phyloP scores from a whole-genome alignment of 1,140 invertebrate species.

The Achatina immaculata region DNA sequence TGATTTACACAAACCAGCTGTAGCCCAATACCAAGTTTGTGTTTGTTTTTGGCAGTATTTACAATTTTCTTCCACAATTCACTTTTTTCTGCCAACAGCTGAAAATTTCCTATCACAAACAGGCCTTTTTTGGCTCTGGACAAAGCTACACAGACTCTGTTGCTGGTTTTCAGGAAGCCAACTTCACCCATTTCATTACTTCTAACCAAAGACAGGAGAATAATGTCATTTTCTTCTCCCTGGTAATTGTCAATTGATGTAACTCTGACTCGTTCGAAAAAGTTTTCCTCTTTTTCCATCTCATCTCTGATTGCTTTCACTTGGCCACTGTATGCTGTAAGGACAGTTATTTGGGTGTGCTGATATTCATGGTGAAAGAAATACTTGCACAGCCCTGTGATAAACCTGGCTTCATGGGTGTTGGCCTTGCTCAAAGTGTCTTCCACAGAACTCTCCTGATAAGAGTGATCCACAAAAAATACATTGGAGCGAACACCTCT shows the following conservation, averaged over 20 bases:
- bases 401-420: constrained; percentile 62
- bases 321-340: constrained; percentile 70
- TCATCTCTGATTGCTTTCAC: constrained; percentile 52
- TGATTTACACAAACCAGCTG: constrained; percentile 42
- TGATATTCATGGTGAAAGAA: constrained; percentile 66
- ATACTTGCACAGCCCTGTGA: constrained; percentile 62
- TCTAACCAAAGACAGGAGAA: constrained; percentile 85
- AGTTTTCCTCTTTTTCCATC: constrained; percentile 17
- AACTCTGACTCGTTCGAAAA: constrained; percentile 69
- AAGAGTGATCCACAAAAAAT: constrained; percentile 69
- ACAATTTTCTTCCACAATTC: constrained; percentile 39
- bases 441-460: constrained; percentile 53
- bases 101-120: constrained; percentile 80
- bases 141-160: constrained; percentile 86
- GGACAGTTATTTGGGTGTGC: constrained; percentile 65
- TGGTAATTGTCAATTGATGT: constrained; percentile 80
- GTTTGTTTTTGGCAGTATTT: constrained; percentile 18
- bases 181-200: constrained; percentile 77
- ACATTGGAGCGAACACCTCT: constrained; percentile 66
- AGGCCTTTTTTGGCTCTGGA: constrained; percentile 84
- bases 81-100: constrained; percentile 45
- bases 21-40: constrained; percentile 23
- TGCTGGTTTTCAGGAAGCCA: constrained; percentile 83
- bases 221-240: constrained; percentile 87
- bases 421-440: constrained; percentile 67